Evolutionary conservation across 2,797 vertebrate genomes (phyloP), one percentile per base, ranked within the genome.

Genomic region (Tokudaia tokunoshimensis): DNA sequence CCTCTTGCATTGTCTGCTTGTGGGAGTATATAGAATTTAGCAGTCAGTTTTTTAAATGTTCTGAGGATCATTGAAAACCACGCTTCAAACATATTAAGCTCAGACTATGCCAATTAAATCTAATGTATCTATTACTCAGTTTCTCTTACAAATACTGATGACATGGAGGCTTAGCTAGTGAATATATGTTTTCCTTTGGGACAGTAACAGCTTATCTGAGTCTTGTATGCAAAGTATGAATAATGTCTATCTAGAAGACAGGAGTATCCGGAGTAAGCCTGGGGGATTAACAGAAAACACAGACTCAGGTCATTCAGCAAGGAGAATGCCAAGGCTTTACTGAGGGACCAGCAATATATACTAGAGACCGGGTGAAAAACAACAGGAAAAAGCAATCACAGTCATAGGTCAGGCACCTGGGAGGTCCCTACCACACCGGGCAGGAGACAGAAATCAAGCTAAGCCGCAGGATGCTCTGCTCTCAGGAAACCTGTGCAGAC

Each of bases 41-140:
- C 3, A 34, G 20, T 59, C 34, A 47, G 20, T 81, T 88, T 92
- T 88, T 92, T 79, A 5, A 89, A 87, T 65, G 29, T 67, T 70
- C 50, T 76, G 34, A 61, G n/a, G 67, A 88, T 67, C 47, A 75
- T 63, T 88, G 37, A 90, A 87, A 94, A 84, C 9, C 83, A 37
- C 24, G 2, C 13, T 91, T 93, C 82, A 61, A 93, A 87, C n/a
- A 74, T n/a, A 78, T 3, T 61, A 14, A 91, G 14, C 44, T 93
- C 20, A 81, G 12, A 59, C 17, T 20, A 63, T 81, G 13, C 52
- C 70, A 95, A 13, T 76, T 88, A 92, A 14, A 85, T 50, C 0
- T 20, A 63, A 24, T 84, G 61, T 76, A 41, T 85, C 80, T 55
- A 75, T 82, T 78, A 89, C 24, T 81, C 52, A 81, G 4, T 81